Evolutionary conservation across 1,140 invertebrate genomes (phyloP).

Genomic region (Latrodectus geometricus): DNA sequence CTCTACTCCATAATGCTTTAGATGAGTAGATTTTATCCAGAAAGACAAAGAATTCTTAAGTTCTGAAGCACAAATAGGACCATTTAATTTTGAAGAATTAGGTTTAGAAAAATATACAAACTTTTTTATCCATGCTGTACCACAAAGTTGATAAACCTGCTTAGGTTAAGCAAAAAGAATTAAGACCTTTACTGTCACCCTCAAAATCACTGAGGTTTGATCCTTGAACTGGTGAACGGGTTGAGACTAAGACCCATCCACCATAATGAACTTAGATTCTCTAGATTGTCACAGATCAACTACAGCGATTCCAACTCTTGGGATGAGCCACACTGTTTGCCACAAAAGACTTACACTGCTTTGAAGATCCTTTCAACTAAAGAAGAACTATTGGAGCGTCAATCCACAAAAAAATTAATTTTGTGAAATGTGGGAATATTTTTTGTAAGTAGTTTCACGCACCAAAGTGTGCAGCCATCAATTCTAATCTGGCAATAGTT

Average conservation of each 20-base stretch:
- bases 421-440: neutral
- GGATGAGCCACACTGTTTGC: constrained; percentile 65
- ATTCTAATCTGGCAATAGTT: neutral
- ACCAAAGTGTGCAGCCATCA: neutral
- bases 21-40: neutral
- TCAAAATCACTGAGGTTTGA: no score
- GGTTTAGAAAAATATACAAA: no score
- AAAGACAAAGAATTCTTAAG: neutral
- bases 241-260: neutral
- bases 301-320: neutral
- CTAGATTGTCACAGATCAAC: no score
- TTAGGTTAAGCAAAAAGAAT: neutral
- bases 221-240: neutral
- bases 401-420: constrained; percentile 41
- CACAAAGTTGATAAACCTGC: neutral
- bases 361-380: no score
- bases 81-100: no score
- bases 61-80: no score
- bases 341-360: constrained; percentile 67
- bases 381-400: no score
- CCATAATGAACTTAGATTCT: neutral
- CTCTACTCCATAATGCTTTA: neutral
- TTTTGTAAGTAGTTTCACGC: neutral
- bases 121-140: no score
- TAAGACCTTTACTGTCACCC: no score